Evolutionary conservation across 2,113 vertebrate genomes (phyloP).

Genomic region (Thymallus thymallus): DNA sequence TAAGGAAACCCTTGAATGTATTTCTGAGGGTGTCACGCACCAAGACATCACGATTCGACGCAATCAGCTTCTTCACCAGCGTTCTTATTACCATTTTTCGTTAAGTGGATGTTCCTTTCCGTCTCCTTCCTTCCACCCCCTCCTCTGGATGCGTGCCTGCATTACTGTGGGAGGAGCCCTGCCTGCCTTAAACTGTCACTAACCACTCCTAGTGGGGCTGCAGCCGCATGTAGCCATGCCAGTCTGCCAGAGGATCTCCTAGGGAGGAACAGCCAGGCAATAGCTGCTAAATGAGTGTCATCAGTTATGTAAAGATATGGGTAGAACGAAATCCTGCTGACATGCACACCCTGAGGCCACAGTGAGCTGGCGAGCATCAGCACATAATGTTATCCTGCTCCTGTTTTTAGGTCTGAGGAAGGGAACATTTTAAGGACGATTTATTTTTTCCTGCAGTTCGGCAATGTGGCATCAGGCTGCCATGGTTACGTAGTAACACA

Average conservation of each 20-base stretch:
- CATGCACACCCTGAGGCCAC: not conserved
- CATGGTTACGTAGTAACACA: no score
- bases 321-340: slow-evolving; percentile 29
- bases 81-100: not conserved
- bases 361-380: not conserved
- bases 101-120: slow-evolving; percentile 41
- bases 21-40: no score
- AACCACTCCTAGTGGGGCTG: slow-evolving; percentile 49
- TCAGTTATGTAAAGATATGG: slow-evolving; percentile 28
- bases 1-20: no score
- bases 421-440: not conserved
- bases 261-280: slow-evolving; percentile 31
- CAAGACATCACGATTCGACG: no score
- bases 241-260: slow-evolving; percentile 58
- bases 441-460: not conserved
- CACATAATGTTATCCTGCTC: not conserved
- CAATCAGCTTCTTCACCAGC: no score
- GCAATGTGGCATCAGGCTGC: not conserved
- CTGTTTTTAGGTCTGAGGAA: not conserved
- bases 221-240: slow-evolving; percentile 27
- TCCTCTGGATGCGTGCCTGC: slow-evolving; percentile 33
- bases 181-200: no score
- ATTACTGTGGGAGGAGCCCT: slow-evolving; percentile 56
- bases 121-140: slow-evolving; percentile 14
- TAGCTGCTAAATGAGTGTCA: slow-evolving; percentile 31